Base-by-base conservation (phyloP, 1,140 invertebrate species). In the Cydia splendana region DNA sequence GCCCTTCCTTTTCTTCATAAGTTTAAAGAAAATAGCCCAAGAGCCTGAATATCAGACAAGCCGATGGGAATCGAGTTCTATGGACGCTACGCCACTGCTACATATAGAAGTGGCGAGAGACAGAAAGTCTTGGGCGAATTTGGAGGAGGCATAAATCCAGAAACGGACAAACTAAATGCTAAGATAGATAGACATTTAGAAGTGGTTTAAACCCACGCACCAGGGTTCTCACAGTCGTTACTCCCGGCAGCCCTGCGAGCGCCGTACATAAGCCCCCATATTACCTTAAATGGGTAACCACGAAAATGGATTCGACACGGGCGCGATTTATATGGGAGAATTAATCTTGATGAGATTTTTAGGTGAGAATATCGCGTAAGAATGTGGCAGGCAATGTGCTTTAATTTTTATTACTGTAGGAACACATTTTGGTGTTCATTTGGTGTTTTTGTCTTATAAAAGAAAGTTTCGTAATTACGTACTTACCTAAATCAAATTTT, bases 201-300 rank as follows among this genome's bases (percentile, higher is more conserved):
- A 48, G 45, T 48, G 7, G 13, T 48, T 48, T 2, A 15, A 48
- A 13, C 7, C 12, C 45, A 15, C 12, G 2, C 2, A 48, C 13
- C 45, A 48, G 42, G 42, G 13, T 48, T 48, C 45, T 48, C 45
- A 48, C 45, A 48, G 24, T 62, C 7, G 20, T 62, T 62, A 24
- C 18, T 18, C 15, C 85, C 89, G 88, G 90, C 91, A 91, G 88
- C 89, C 89, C 83, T 77, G 79, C 86, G 83, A 83, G 82, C 84
- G 77, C 80, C 82, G 86, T 84, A 84, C 83, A 81, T 80, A 62
- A 77, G 85, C 82, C 84, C 75, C 77, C 69, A 62, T 57, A 65
- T 45, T 45, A 78, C 79, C 75, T 77, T 80, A 82, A 84, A 78
- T 77, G 69, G 80, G 78, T 51, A 73, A 75, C 77, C 78, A 81